Evolutionary conservation across 2,888 invertebrate genomes (phyloP).

Genomic region (Melanostoma mellinum): DNA sequence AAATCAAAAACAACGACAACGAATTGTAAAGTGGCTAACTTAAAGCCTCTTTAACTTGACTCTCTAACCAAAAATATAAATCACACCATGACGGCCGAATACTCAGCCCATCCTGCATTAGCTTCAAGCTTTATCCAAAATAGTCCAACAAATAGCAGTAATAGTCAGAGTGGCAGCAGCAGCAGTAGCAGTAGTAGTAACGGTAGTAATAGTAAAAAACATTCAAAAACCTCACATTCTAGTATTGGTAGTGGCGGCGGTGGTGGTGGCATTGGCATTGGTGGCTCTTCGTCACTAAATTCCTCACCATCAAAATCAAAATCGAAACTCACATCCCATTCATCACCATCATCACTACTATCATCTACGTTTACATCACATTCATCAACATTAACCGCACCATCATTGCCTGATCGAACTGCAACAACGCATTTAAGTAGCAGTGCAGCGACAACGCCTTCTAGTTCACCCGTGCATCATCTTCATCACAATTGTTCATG

Average conservation of each 20-base stretch:
- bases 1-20: constrained; percentile 25
- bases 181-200: constrained; percentile 64
- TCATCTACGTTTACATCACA: constrained; percentile 56
- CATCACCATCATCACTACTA: constrained; percentile 43
- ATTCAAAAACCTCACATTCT: constrained; percentile 73
- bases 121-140: constrained; percentile 77
- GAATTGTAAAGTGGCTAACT: constrained; percentile 36
- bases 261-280: constrained; percentile 16
- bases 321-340: constrained; percentile 67
- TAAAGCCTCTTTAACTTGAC: constrained; percentile 35
- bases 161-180: constrained; percentile 59
- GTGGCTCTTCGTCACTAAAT: constrained; percentile 36
- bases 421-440: constrained; percentile 63
- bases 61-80: constrained; percentile 44
- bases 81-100: constrained; percentile 77
- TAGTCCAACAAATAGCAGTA: constrained; percentile 66
- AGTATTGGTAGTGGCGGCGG: constrained; percentile 48
- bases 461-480: constrained; percentile 71
- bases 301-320: constrained; percentile 62
- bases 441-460: constrained; percentile 68
- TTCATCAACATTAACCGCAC: constrained; percentile 69
- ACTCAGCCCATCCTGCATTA: constrained; percentile 80
- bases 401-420: constrained; percentile 73
- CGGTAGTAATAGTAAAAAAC: constrained; percentile 75
- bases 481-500: constrained; percentile 74